Evolutionary conservation across 2,888 invertebrate species (phyloP).

Genomic region (Apotomis capreana): DNA sequence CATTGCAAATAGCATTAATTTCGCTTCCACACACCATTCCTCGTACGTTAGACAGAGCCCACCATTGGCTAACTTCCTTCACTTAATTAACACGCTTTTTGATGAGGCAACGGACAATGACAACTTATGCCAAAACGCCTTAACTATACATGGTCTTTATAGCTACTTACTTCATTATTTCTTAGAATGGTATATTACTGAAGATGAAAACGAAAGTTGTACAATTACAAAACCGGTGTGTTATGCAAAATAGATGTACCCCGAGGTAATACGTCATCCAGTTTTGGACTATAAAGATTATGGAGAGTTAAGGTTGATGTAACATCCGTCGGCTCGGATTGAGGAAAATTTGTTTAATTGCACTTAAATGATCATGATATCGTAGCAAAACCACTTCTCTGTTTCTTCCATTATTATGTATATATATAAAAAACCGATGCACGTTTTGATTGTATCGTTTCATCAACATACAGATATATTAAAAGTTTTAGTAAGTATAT

Average conservation of each 20-base stretch:
- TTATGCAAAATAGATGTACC: conserved; percentile 63
- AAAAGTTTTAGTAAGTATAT: no score
- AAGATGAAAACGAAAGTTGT: conserved; percentile 66
- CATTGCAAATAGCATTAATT: conserved; percentile 1
- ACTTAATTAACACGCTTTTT: conserved; percentile 44
- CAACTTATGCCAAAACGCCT: not conserved
- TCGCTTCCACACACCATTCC: conserved; percentile 9
- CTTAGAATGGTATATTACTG: conserved; percentile 19
- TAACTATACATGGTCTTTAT: not conserved
- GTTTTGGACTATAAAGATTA: conserved; percentile 54
- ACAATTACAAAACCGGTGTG: conserved; percentile 63
- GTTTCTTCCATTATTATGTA: no score
- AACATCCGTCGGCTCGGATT: conserved; percentile 49
- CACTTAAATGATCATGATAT: not conserved
- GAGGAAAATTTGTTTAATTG: conserved; percentile 13
- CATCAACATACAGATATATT: no score
- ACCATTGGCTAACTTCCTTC: conserved; percentile 50
- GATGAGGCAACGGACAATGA: conserved; percentile 23
- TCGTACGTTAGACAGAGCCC: conserved; percentile 26
- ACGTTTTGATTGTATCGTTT: no score
- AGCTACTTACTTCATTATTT: conserved; percentile 1
- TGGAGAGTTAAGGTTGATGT: conserved; percentile 50
- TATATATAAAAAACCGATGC: no score
- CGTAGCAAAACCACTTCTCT: no score
- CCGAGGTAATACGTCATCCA: conserved; percentile 55